phyloP scores from a whole-genome alignment of 2,113 vertebrate species.

The Phaethornis superciliosus region DNA sequence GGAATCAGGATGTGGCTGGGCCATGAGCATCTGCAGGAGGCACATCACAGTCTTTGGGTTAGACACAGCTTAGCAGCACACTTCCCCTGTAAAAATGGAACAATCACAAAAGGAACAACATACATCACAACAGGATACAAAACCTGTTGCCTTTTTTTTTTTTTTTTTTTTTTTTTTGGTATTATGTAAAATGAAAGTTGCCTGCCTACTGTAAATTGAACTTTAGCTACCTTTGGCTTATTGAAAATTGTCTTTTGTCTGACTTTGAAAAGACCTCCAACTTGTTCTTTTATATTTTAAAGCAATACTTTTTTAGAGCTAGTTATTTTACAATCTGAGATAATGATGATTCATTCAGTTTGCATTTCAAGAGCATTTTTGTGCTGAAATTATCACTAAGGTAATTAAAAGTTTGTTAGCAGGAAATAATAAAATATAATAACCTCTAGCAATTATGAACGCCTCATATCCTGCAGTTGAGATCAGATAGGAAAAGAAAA shows the following conservation, averaged over 20 bases:
- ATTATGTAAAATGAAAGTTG: neutral
- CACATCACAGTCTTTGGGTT: neutral
- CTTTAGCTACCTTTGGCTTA: neutral
- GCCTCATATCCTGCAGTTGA: neutral
- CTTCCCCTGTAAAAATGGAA: neutral
- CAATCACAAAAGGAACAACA: neutral
- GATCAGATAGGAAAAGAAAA: neutral
- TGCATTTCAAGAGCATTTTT: neutral
- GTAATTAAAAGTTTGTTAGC: slow-evolving; percentile 16
- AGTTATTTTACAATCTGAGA: neutral
- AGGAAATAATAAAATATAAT: neutral
- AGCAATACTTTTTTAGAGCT: neutral
- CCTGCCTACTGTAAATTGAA: neutral
- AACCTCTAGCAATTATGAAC: neutral
- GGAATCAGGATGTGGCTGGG: neutral
- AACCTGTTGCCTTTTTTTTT: neutral
- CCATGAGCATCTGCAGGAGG: neutral
- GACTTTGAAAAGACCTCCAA: neutral
- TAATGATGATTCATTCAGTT: slow-evolving; percentile 7
- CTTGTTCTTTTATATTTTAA: neutral
- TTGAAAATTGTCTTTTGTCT: neutral
- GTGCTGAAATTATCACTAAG: neutral
- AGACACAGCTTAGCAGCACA: neutral
- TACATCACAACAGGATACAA: neutral
- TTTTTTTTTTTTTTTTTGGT: rapidly evolving